These are phyloP conservation scores for Phalangium opilio DNA, from an alignment of 2,888 invertebrate genomes.

Conservation along the genomic window DNA sequence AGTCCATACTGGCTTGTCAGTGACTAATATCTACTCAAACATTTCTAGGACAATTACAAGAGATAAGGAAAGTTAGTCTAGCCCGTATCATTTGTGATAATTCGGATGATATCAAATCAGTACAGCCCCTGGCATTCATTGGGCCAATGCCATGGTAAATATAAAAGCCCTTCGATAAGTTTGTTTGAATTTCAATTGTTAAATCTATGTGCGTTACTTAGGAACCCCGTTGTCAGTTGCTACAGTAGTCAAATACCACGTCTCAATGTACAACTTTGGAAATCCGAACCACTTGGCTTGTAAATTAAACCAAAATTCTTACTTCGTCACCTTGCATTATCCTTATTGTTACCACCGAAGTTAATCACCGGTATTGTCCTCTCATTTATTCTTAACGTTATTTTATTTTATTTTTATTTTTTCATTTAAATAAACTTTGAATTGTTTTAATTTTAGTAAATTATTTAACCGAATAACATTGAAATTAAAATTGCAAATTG, in stretches of 20 bases:
- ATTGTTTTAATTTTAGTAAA: too few species aligned
- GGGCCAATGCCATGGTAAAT: neutral
- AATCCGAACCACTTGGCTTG: conserved; percentile 13
- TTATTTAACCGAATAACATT: too few species aligned
- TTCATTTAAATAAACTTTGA: too few species aligned
- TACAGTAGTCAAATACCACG: conserved; percentile 9
- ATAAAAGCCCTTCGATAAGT: neutral
- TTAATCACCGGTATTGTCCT: too few species aligned
- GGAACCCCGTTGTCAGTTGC: conserved; percentile 17
- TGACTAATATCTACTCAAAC: neutral
- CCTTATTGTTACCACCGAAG: neutral
- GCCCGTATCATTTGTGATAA: conserved; percentile 4
- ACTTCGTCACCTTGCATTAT: neutral
- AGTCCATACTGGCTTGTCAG: neutral
- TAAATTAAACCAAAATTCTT: conserved; percentile 1
- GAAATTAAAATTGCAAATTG: too few species aligned
- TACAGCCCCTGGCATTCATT: conserved; percentile 3
- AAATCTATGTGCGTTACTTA: conserved; percentile 1
- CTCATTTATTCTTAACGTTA: too few species aligned
- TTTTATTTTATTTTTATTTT: too few species aligned
- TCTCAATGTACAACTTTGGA: conserved; percentile 15
- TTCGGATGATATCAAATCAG: neutral
- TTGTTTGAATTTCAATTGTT: neutral
- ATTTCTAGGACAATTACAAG: conserved; percentile 1
- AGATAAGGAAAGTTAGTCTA: conserved; percentile 3